Evolutionary conservation across 2,113 vertebrate species (phyloP), one percentile per base, ranked within the genome.

Genomic region (Phaethornis superciliosus): DNA sequence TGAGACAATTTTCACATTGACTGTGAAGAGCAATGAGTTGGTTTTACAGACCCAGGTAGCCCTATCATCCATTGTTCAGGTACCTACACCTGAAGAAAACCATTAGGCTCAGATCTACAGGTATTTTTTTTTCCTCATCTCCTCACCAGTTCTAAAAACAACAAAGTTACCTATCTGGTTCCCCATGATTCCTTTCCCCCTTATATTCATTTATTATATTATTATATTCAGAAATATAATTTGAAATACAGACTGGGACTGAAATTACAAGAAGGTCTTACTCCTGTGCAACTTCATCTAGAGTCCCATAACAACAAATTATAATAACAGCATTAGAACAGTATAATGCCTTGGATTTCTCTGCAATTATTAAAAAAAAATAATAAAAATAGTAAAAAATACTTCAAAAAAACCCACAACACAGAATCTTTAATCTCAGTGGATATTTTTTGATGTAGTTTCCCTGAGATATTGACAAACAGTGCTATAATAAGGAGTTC

Each of bases 361-460:
- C 60, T 87, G 42, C 21, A 46, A 4, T 33, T 8, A 55, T 22
- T 37, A 81, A 27, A 62, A 77, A 40, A 6, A 63, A 33, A 74
- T 28, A 32, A 0, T 40, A 40, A 0, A 20, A 30, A 7, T 37
- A 42, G 6, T 13, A 26, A 47, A 67, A 40, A 1, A 12, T 40
- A 40, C 40, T 40, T 40, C 13, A 46, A 46, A 46, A 44, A 18
- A 46, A 46, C 8, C 44, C 32, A 42, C 10, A 2, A 3, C 12
- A 17, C 15, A 76, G 46, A 42, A 60, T 12, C 9, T 47, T 21
- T 65, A 32, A 2, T 67, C 3, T 52, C 8, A 56, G 8, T 56
- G 15, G 5, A 4, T n/a, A 3, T 20, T 37, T 42, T 85, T 60
- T 60, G 4, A 51, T 32, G 26, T 40, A 51, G 3, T 9, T 30